Evolutionary conservation across 2,888 invertebrate species (phyloP).

Genomic region (Chorisops tibialis): DNA sequence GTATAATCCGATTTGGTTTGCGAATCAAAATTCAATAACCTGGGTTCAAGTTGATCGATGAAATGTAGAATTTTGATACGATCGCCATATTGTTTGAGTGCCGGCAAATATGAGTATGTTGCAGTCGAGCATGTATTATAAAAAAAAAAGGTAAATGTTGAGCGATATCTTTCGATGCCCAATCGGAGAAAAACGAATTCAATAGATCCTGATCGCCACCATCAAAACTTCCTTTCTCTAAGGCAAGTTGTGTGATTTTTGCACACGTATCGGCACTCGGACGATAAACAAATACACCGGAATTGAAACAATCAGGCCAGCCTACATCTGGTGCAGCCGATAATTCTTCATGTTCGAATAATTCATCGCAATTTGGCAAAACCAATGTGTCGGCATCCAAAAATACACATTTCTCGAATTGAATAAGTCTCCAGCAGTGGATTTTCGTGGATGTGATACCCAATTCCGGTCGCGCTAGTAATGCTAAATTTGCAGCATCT

Average conservation of each 20-base stretch:
- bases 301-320: slow-evolving; percentile 99
- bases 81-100: slow-evolving; percentile 89
- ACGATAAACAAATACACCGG: slow-evolving; percentile 92
- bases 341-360: slow-evolving; percentile 93
- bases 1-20: slow-evolving; percentile 67
- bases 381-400: slow-evolving; percentile 98
- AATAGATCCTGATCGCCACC: slow-evolving; percentile 95
- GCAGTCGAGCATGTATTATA: slow-evolving; percentile 97
- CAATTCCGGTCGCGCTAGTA: slow-evolving; percentile 90
- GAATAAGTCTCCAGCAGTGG: slow-evolving; percentile 96
- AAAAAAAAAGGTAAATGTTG: slow-evolving; percentile 93
- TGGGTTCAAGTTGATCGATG: slow-evolving; percentile 93
- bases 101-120: slow-evolving; percentile 94
- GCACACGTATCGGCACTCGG: slow-evolving; percentile 89
- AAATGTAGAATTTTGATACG: slow-evolving; percentile 96
- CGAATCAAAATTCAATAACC: slow-evolving; percentile 84
- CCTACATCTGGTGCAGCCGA: slow-evolving; percentile 96
- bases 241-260: slow-evolving; percentile 75
- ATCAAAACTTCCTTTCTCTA: slow-evolving; percentile 91
- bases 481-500: slow-evolving; percentile 86
- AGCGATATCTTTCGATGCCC: slow-evolving; percentile 88
- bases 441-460: slow-evolving; percentile 98
- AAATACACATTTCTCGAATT: slow-evolving; percentile 96
- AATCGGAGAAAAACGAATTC: slow-evolving; percentile 90
- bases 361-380: slow-evolving; percentile 90